phyloP scores from a whole-genome alignment of 1,140 invertebrate genomes.

The Hyphantria cunea region DNA sequence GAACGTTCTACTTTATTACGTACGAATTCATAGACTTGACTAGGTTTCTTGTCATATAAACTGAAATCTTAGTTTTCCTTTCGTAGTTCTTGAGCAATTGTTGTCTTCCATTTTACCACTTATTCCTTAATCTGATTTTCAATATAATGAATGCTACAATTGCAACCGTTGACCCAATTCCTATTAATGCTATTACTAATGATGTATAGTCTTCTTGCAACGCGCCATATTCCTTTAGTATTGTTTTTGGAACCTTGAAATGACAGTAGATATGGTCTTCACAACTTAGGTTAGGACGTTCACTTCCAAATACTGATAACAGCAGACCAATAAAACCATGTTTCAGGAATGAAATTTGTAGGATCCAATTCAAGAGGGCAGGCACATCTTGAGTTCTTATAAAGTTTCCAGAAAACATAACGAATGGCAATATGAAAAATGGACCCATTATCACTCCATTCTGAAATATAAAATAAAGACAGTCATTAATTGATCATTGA shows the following conservation, averaged over 20 bases:
- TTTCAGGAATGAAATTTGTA: slow-evolving; percentile 92
- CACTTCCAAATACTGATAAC: slow-evolving; percentile 84
- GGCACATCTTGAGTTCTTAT: slow-evolving; percentile 92
- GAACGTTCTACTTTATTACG: too few species aligned
- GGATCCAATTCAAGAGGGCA: slow-evolving; percentile 90
- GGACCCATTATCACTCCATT: slow-evolving; percentile 93
- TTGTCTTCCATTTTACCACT: slow-evolving; percentile 51
- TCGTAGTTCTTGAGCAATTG: too few species aligned
- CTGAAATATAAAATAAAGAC: slow-evolving; percentile 74
- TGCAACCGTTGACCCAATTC: slow-evolving; percentile 85
- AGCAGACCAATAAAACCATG: slow-evolving; percentile 89
- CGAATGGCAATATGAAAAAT: slow-evolving; percentile 90
- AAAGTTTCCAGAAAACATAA: slow-evolving; percentile 95
- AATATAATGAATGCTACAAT: slow-evolving; percentile 86
- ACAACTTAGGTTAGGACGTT: slow-evolving; percentile 86
- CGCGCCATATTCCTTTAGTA: slow-evolving; percentile 89
- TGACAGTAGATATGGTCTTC: slow-evolving; percentile 85
- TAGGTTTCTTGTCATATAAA: too few species aligned
- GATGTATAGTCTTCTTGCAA: slow-evolving; percentile 83
- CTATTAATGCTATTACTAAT: slow-evolving; percentile 82
- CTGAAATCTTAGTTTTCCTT: too few species aligned
- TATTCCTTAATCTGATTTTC: slow-evolving; percentile 84
- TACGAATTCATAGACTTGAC: too few species aligned
- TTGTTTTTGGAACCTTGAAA: slow-evolving; percentile 85
- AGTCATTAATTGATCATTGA: too few species aligned